Evolutionary conservation across 1,140 invertebrate species (phyloP), one percentile per base, ranked within the genome.

Genomic region (Stratiolaelaps scimitus): DNA sequence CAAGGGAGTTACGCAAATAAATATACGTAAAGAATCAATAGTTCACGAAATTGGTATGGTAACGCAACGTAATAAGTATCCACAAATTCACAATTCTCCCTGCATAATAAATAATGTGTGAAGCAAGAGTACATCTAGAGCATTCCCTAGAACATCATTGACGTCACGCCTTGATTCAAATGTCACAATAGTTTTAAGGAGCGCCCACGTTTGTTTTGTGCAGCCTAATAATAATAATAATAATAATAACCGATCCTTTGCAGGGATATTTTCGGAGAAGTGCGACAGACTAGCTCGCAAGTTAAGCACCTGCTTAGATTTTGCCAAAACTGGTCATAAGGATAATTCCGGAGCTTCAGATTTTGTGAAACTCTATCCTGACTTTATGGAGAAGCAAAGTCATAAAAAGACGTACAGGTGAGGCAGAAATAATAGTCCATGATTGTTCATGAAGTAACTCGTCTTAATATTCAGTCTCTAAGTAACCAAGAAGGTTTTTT

Each of bases 301-400:
- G 60, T 68, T 71, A 45, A 60, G 56, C 10, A 60, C 71, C 23
- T 71, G 71, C 13, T 68, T 74, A 0, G 73, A 74, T 64, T 75
- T 71, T 66, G 69, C 70, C 1, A 74, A 74, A 56, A 72, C 69
- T n/a, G 73, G 73, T 10, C 28, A 47, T 10, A 64, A 28, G 13
- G 47, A 4, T 43, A 7, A 53, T 0, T 65, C 64, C 13, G 0
- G 13, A 1, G 26, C 34, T 6, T n/a, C 43, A 17, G 72, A 73
- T 64, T 65, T 43, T 65, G 67, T 67, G 17, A 29, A 67, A 23
- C 19, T 66, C 19, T 68, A 56, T 15, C 73, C 73, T 19, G 74
- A 74, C 66, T 74, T 71, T 48, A 73, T 73, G 72, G 71, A 74
- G 45, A 69, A 69, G 34, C 44, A 34, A 13, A 43, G n/a, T 29